phyloP scores from a whole-genome alignment of 2,113 vertebrate species.

The Sturnira hondurensis region DNA sequence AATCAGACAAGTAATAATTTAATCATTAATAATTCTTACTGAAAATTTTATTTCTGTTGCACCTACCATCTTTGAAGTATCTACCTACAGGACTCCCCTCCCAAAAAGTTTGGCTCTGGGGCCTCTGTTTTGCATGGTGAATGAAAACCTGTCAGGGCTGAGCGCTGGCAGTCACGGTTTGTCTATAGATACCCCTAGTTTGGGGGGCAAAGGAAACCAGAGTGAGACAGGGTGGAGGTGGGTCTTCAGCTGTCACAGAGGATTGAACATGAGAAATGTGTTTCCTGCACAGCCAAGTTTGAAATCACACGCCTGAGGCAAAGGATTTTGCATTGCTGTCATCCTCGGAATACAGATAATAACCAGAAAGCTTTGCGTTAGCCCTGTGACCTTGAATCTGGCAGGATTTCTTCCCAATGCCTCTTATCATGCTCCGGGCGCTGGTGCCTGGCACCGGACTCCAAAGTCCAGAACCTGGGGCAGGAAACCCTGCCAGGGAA shows the following conservation, averaged over 20 bases:
- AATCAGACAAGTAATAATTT: not conserved
- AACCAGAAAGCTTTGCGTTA: conserved; percentile 55
- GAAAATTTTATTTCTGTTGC: not conserved
- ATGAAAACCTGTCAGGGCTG: too few species aligned
- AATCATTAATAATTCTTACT: not conserved
- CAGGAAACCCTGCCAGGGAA: not conserved
- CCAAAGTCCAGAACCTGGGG: not conserved
- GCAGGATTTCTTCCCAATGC: conserved; percentile 17
- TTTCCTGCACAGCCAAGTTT: conserved; percentile 26
- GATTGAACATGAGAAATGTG: not conserved
- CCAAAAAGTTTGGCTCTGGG: not conserved
- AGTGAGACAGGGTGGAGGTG: not conserved
- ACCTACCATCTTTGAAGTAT: not conserved
- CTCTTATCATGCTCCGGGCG: not conserved
- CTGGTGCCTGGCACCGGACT: not conserved
- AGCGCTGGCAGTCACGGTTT: not conserved
- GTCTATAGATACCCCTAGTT: not conserved
- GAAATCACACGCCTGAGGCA: conserved; percentile 58
- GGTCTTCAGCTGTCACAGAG: not conserved
- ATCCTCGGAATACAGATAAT: conserved; percentile 48
- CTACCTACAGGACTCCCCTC: not conserved
- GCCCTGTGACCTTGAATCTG: conserved; percentile 34
- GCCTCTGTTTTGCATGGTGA: not conserved
- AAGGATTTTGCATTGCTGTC: conserved; percentile 59
- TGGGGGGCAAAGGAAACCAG: not conserved